Base-by-base conservation (phyloP, 2,113 vertebrate genomes). In the Campylorhamphus procurvoides region DNA sequence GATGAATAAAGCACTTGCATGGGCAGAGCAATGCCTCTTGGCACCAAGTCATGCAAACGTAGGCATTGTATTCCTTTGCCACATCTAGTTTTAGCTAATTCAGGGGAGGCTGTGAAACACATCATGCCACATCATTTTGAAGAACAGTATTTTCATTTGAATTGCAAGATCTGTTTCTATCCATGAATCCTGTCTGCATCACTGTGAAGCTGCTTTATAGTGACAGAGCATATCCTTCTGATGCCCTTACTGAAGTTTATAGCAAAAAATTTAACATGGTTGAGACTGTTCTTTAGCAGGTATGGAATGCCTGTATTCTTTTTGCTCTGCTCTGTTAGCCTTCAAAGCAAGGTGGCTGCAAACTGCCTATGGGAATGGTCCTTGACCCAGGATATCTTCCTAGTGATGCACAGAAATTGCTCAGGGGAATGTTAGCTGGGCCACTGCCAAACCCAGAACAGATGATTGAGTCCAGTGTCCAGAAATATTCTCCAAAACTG, bases 61-160 rank as follows among this genome's bases (percentile, higher is more conserved):
- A 75, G 83, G 60, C 90, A 93, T 90, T 95, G 74, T 96, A 84
- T 89, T 94, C 80, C 68, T 96, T 90, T 84, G 78, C 90, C 87
- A 93, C 50, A 62, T 95, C 67, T 31, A 74, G 76, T 84, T 93
- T 81, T 63, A 93, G 63, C 83, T 96, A 83, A 89, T 88, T 86
- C 92, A 90, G 92, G 89, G 73, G 56, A 96, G 68, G 52, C 60
- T 90, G 76, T 78, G 64, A 90, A 92, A 77, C 44, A 75, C 0
- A 31, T 77, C 33, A 1, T 62, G 75, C 53, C 35, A 18, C 31
- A 94, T 91, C 58, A 89, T 72, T 91, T 89, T 86, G 58, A 91
- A 84, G 72, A 88, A 77, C 22, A 49, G 56, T 44, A 56, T 86
- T 90, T 94, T 90, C 56, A 81, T 81, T 83, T 88, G 60, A 93